Base-by-base conservation (phyloP, 2,888 invertebrate species). In the Sphaerophoria taeniata region DNA sequence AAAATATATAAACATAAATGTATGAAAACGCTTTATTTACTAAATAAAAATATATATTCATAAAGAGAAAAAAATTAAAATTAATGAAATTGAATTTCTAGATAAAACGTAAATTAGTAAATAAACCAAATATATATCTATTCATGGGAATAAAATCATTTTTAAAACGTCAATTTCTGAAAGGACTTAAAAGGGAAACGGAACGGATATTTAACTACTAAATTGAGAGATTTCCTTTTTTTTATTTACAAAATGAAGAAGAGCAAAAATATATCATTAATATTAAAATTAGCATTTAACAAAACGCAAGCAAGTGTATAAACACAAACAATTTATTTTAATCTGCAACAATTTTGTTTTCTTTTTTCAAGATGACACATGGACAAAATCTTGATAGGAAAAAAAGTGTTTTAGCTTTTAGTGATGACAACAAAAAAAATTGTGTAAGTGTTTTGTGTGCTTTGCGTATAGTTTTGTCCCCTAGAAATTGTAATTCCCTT, bases 21-120 rank as follows among this genome's bases (percentile, higher is more conserved):
- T 86, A 82, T 86, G 77, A 82, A 86, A 82, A 84, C 87, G 83
- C 84, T 87, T 87, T 83, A 84, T 87, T 87, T 87, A 87, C 78
- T 83, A 72, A 74, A 78, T 61, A 67, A 1, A 81, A 84, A 74
- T 71, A 85, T 82, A 85, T 85, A 76, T 77, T 76, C 67, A 79
- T 71, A 75, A 83, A 78, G 74, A 69, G 69, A 72, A 31, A 78
- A 70, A 11, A 67, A 56, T 58, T 71, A 56, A 71, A 83, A 74
- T 39, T 65, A 82, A 78, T 75, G 74, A 75, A 83, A 83, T 71
- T 79, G 70, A 84, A 84, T 78, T 84, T 87, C 63, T 87, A 87
- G 83, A 83, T 83, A 49, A 34, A 34, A 65, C 11, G 5, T 78
- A 58, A 81, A 77, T 24, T 63, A 73, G 61, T 31, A 70, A 43